Conservation (phyloP, 1,140 invertebrate species). For the Drosophila watanabei region DNA sequence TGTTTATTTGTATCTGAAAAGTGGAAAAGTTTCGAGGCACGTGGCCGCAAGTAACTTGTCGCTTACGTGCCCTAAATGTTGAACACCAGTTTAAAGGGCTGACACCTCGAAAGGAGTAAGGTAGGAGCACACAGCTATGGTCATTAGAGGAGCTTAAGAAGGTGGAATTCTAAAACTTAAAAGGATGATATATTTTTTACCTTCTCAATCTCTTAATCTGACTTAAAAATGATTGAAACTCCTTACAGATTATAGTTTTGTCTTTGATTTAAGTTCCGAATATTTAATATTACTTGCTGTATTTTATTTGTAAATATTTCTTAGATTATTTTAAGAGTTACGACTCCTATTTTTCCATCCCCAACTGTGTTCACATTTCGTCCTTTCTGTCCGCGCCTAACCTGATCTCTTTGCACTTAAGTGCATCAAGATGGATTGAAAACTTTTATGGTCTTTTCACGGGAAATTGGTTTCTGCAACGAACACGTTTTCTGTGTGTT, state of each 20-base stretch:
- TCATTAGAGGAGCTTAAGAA: not conserved
- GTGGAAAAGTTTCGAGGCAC: conserved; percentile 21
- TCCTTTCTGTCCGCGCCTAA: not conserved
- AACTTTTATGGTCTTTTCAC: conserved; percentile 24
- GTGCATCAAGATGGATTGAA: conserved; percentile 27
- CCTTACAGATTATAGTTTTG: too few species aligned
- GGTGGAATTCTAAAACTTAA: not conserved
- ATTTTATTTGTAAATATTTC: too few species aligned
- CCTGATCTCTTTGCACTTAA: conserved; percentile 10
- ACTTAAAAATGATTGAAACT: too few species aligned
- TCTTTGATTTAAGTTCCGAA: too few species aligned
- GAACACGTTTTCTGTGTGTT: conserved; percentile 14
- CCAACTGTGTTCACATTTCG: conserved; percentile 3
- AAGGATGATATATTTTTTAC: too few species aligned
- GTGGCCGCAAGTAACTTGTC: conserved; percentile 34
- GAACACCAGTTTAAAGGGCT: conserved; percentile 21
- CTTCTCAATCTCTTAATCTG: too few species aligned
- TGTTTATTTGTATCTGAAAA: conserved; percentile 21
- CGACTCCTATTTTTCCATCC: not conserved
- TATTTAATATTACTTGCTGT: too few species aligned
- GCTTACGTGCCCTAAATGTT: conserved; percentile 30
- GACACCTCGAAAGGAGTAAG: conserved; percentile 1
- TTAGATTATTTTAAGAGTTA: not conserved
- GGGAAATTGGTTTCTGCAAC: conserved; percentile 33
- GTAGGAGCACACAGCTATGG: not conserved